Percentiles rank a stretch among this genome's conserved stretches.
Conservation (phyloP, 2,113 vertebrate genomes). For the Mola mola region DNA sequence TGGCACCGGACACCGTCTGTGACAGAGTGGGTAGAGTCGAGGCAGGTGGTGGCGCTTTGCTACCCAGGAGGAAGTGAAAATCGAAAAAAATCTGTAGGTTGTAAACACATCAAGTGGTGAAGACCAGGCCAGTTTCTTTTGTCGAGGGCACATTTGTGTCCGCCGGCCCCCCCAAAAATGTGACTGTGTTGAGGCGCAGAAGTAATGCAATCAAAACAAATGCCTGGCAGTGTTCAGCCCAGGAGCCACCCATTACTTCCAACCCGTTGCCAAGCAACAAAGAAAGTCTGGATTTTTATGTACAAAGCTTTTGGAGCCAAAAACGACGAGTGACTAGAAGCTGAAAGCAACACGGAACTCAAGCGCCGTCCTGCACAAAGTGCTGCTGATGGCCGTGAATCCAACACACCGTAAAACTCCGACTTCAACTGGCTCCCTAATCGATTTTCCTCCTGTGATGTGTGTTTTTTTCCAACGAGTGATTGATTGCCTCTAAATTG, state of each 20-base stretch:
- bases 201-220: constrained; percentile 64
- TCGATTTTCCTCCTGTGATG: background rate
- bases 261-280: constrained; percentile 80
- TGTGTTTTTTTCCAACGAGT: background rate
- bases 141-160: no score
- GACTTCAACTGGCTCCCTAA: background rate
- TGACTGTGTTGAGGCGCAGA: constrained; percentile 2
- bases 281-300: constrained; percentile 60
- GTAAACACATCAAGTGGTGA: background rate
- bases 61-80: constrained; percentile 24
- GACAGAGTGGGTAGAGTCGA: constrained; percentile 3
- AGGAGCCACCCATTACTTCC: constrained; percentile 51
- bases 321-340: constrained; percentile 30
- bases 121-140: background rate
- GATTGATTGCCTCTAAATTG: background rate
- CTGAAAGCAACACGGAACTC: constrained; percentile 20
- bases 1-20: no score
- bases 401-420: background rate
- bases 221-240: constrained; percentile 46
- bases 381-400: background rate
- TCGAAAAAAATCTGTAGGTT: constrained; percentile 10
- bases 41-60: constrained; percentile 13
- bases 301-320: constrained; percentile 34
- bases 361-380: constrained; percentile 5
- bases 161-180: constrained; percentile 1